Conservation (phyloP, 53 echinoderm and acorn worm species). For the Stichopus horrens region DNA sequence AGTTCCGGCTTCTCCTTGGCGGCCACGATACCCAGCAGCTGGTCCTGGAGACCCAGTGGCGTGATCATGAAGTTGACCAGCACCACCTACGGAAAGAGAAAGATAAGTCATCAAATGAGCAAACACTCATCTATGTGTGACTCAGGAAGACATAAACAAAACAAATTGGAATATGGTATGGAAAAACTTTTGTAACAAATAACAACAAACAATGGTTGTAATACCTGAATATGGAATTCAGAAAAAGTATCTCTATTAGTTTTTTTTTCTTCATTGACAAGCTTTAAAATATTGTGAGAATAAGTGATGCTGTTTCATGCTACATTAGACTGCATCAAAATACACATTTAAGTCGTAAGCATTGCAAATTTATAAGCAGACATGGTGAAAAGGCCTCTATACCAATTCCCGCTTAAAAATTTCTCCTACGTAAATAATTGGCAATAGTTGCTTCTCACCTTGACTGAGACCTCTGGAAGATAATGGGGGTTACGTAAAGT, state of each 20-base stretch:
- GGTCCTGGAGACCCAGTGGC: conserved; percentile 97
- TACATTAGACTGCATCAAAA: no score
- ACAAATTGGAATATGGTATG: no score
- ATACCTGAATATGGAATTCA: not conserved
- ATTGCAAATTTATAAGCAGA: no score
- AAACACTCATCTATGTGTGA: not conserved
- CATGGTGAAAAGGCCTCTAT: no score
- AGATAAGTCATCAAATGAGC: not conserved
- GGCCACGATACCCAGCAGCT: conserved; percentile 93
- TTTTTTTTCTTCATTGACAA: not conserved
- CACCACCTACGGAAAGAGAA: conserved; percentile 61
- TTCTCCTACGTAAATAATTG: no score
- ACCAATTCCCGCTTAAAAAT: no score
- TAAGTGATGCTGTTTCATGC: no score
- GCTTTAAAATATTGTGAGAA: no score
- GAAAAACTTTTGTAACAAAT: no score
- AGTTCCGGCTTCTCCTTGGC: conserved; percentile 97
- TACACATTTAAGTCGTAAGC: no score
- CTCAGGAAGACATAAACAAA: no score
- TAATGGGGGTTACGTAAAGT: conserved; percentile 89
- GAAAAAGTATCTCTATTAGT: not conserved
- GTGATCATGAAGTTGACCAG: conserved; percentile 99
- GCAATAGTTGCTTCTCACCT: conserved; percentile 50
- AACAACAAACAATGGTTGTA: not conserved
- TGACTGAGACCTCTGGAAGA: conserved; percentile 97